Evolutionary conservation across 37 sponge, comb jelly and placozoan genomes (phyloP), one percentile per base, ranked within the genome.

Genomic region (Chondrilla cf. caribensis): DNA sequence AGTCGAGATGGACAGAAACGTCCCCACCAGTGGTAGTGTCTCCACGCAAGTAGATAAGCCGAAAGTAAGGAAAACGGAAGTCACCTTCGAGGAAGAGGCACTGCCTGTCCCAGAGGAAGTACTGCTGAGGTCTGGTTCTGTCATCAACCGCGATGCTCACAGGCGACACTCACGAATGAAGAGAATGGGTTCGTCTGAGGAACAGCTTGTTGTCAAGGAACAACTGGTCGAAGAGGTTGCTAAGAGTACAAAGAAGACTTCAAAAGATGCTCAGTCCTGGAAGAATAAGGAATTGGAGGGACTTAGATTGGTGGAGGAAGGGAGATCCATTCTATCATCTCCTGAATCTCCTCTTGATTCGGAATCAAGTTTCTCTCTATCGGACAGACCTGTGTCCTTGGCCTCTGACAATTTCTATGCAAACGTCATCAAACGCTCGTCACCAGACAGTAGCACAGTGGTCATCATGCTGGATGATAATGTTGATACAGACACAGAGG

Each of bases 341-440:
- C 25, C 25, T 36, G 43, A 8, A 22, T n/a, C 41, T 39, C 76
- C 41, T 37, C 31, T 33, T 31, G 33, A 4, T 33, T n/a, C 35
- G 24, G 68, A 67, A 28, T 62, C 22, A 15, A 15, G 7, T 6
- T 42, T 39, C 41, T 40, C 76, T 38, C n/a, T 43, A 17, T 62
- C 29, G 22, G 44, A 73, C 43, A 37, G 76, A 37, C 76, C 76
- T 73, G 76, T 73, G 21, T 73, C 76, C 29, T 37, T 73, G 24
- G 76, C 76, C 25, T 73, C 76, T 3, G 40, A 36, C 25, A 31
- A 73, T 43, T 73, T 73, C 76, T 73, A 39, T 24, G 44, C 36
- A 2, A 40, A 5, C 41, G 44, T 73, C 24, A 73, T 73, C 43
- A 37, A 42, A 14, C 76, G 42, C 4, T 6, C 68, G 5, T 28